phyloP scores from a whole-genome alignment of 2,888 invertebrate species.

The Nemotelus nigrinus region DNA sequence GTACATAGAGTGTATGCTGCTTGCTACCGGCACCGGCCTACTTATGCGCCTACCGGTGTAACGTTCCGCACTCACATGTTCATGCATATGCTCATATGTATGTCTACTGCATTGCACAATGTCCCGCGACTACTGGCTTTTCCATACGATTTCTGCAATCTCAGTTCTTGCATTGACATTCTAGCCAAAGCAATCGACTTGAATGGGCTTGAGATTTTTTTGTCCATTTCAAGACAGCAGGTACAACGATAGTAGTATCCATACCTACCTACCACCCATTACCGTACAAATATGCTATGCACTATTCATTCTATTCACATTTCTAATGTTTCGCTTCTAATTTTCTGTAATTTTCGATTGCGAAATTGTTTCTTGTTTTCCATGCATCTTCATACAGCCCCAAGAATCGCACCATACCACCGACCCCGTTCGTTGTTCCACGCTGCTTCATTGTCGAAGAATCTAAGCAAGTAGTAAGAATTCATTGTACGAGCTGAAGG shows the following conservation, averaged over 20 bases:
- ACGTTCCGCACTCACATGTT: background rate
- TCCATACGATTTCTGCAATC: slow-evolving; percentile 27
- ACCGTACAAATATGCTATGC: background rate
- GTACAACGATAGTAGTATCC: background rate
- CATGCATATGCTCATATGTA: background rate
- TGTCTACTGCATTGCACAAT: slow-evolving; percentile 29
- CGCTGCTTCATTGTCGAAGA: background rate
- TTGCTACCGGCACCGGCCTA: background rate
- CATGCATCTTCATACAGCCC: background rate
- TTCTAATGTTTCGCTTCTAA: slow-evolving; percentile 40
- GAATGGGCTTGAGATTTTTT: slow-evolving; percentile 13
- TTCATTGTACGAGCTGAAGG: slow-evolving; percentile 25
- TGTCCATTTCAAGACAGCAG: slow-evolving; percentile 17
- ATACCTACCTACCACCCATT: background rate
- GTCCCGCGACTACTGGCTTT: background rate
- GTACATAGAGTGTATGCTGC: background rate
- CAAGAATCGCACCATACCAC: no score
- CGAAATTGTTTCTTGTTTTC: slow-evolving; percentile 30
- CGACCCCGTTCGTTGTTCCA: slow-evolving; percentile 4
- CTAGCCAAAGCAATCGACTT: slow-evolving; percentile 30
- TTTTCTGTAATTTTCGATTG: slow-evolving; percentile 41
- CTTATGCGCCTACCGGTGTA: background rate
- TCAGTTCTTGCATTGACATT: slow-evolving; percentile 7
- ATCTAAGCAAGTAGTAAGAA: slow-evolving; percentile 12
- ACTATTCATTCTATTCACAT: slow-evolving; percentile 30